A percentile compares a stretch with the other conserved stretches of the same genome.
Evolutionary conservation across 2,797 vertebrate genomes (phyloP).

Genomic region (Distichodus sexfasciatus): DNA sequence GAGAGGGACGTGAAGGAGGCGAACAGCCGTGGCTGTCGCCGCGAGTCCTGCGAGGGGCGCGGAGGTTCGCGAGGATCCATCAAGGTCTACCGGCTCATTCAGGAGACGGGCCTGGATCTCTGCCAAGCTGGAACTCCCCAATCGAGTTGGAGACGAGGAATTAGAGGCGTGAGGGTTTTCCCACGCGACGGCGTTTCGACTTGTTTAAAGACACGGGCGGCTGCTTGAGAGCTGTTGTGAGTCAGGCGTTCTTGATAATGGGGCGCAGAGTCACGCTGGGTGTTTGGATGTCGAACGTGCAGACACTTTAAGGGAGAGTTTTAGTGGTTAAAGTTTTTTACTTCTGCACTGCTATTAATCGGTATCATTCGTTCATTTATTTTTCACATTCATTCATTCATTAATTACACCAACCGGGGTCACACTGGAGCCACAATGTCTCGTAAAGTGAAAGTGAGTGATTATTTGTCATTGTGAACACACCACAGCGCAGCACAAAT

Average conservation of each 20-base stretch:
- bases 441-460: too few relatives aligned
- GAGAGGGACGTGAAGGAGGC: slow-evolving; percentile 15
- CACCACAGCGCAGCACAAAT: too few relatives aligned
- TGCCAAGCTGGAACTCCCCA: slow-evolving; percentile 33
- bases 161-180: slow-evolving; percentile 2
- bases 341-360: too few relatives aligned
- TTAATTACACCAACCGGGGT: too few relatives aligned
- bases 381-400: too few relatives aligned
- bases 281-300: background rate
- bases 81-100: slow-evolving; percentile 35
- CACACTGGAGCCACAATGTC: too few relatives aligned
- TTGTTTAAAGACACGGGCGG: slow-evolving; percentile 29
- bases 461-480: too few relatives aligned
- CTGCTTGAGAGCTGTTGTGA: background rate
- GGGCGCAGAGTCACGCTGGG: background rate
- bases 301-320: too few relatives aligned
- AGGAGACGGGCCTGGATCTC: slow-evolving; percentile 26
- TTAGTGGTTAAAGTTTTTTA: too few relatives aligned
- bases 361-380: too few relatives aligned
- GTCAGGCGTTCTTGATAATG: background rate
- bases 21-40: slow-evolving; percentile 41
- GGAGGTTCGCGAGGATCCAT: slow-evolving; percentile 19
- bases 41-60: slow-evolving; percentile 22
- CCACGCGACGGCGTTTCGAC: slow-evolving; percentile 29
- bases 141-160: slow-evolving; percentile 34